These are phyloP conservation scores for Pollenia griseotomentosa DNA, from an alignment of 2,888 invertebrate species.

Conservation along the genomic window DNA sequence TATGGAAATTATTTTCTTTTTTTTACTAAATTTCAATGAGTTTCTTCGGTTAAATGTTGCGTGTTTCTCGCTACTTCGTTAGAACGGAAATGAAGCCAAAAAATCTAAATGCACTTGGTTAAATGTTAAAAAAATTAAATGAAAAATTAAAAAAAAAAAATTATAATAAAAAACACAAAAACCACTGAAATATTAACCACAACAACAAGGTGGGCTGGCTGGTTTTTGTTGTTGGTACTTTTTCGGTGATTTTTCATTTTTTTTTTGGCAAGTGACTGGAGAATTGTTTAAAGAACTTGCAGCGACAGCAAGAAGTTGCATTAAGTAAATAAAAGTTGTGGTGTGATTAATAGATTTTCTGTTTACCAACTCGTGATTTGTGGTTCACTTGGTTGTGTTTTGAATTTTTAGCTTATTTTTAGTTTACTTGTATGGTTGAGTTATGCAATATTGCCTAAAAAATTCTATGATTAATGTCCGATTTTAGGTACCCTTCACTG, in stretches of 20 bases:
- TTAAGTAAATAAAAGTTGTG: slow-evolving; percentile 1
- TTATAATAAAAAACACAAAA: slow-evolving; percentile 24
- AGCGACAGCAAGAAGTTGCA: slow-evolving; percentile 12
- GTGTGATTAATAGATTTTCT: slow-evolving; percentile 62
- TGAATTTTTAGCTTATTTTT: neutral
- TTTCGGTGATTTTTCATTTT: slow-evolving; percentile 30
- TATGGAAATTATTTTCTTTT: neutral
- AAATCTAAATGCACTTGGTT: slow-evolving; percentile 65
- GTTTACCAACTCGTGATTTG: neutral
- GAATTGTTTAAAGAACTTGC: slow-evolving; percentile 42
- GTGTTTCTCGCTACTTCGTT: slow-evolving; percentile 77
- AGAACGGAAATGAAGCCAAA: slow-evolving; percentile 81
- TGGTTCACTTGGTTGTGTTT: slow-evolving; percentile 1
- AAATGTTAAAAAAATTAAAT: slow-evolving; percentile 71
- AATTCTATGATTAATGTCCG: neutral
- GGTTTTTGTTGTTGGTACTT: slow-evolving; percentile 15
- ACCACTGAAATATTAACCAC: slow-evolving; percentile 40
- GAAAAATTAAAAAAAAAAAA: slow-evolving; percentile 72
- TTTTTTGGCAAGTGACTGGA: slow-evolving; percentile 46
- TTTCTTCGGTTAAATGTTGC: slow-evolving; percentile 73
- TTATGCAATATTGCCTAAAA: slow-evolving; percentile 36
- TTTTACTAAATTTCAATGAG: neutral
- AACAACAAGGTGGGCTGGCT: slow-evolving; percentile 37
- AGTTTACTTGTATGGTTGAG: slow-evolving; percentile 7
- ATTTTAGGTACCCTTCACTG: neutral